Conservation (phyloP, 2,113 vertebrate species). For the Chascanopsetta lugubris region DNA sequence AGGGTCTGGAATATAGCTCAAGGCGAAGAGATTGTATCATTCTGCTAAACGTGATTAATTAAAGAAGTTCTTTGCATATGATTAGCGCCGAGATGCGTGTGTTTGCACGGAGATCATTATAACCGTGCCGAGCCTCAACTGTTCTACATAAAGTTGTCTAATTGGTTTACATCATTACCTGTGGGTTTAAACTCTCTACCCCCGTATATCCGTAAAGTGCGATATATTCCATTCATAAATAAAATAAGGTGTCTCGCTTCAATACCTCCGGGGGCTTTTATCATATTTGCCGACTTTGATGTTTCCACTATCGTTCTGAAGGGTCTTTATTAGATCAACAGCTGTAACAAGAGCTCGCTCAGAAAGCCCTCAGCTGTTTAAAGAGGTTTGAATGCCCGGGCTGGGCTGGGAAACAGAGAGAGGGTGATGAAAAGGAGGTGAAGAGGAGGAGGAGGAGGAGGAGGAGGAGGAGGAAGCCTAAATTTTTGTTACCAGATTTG, state of each 20-base stretch:
- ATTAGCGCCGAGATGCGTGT: constrained; percentile 55
- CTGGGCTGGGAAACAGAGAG: constrained; percentile 19
- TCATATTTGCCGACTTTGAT: constrained; percentile 61
- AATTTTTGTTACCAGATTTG: constrained; percentile 17
- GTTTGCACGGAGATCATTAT: constrained; percentile 56
- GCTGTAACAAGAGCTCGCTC: constrained; percentile 45
- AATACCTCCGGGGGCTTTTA: constrained; percentile 42
- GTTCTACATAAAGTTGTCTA: constrained; percentile 52
- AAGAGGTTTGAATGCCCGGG: constrained; percentile 19
- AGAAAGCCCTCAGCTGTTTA: constrained; percentile 41
- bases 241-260: constrained; percentile 39
- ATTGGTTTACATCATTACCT: constrained; percentile 66
- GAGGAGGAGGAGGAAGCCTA: constrained; percentile 11
- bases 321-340: constrained; percentile 57
- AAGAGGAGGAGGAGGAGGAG: constrained; percentile 13
- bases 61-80: constrained; percentile 59
- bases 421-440: constrained; percentile 24
- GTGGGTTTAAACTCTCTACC: constrained; percentile 41
- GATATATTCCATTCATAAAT: constrained; percentile 60
- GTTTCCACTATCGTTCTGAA: constrained; percentile 39
- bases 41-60: constrained; percentile 64
- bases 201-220: constrained; percentile 33
- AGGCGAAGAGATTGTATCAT: constrained; percentile 53
- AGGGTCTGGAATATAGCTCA: constrained; percentile 34
- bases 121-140: constrained; percentile 25